Evolutionary conservation across 1,140 invertebrate genomes (phyloP).

Genomic region (Heliconius eleuchia): DNA sequence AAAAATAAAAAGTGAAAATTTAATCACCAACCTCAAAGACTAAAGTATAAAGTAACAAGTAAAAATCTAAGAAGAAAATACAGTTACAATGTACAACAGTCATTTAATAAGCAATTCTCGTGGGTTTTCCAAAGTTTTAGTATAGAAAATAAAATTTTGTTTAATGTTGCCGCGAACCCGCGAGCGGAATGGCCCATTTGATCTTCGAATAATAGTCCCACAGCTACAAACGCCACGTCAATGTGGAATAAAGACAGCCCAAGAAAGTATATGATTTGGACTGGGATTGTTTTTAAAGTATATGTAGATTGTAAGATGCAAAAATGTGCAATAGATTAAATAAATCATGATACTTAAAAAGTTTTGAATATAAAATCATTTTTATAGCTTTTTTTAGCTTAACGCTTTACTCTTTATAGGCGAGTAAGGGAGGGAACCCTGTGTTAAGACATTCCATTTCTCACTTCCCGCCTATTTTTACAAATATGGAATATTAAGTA

Average conservation of each 20-base stretch:
- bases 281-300: no score
- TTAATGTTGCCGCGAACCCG: slow-evolving; percentile 55
- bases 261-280: background rate
- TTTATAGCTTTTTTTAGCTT: no score
- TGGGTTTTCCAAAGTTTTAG: slow-evolving; percentile 47
- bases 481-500: no score
- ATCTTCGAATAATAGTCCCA: slow-evolving; percentile 58
- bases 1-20: background rate
- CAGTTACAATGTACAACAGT: slow-evolving; percentile 28
- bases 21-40: slow-evolving; percentile 10
- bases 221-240: slow-evolving; percentile 52
- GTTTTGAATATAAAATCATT: no score
- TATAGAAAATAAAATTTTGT: slow-evolving; percentile 69
- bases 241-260: slow-evolving; percentile 50
- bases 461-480: no score
- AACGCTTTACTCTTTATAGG: no score
- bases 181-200: slow-evolving; percentile 61
- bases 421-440: no score
- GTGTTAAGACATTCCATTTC: background rate
- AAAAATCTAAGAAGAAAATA: slow-evolving; percentile 33
- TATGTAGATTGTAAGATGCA: no score
- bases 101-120: slow-evolving; percentile 39
- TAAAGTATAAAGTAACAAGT: slow-evolving; percentile 16
- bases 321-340: background rate
- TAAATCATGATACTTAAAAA: background rate